Evolutionary conservation across 64 coral and sea anemone species (phyloP), one percentile per base, ranked within the genome.

Genomic region (Montipora foliosa): DNA sequence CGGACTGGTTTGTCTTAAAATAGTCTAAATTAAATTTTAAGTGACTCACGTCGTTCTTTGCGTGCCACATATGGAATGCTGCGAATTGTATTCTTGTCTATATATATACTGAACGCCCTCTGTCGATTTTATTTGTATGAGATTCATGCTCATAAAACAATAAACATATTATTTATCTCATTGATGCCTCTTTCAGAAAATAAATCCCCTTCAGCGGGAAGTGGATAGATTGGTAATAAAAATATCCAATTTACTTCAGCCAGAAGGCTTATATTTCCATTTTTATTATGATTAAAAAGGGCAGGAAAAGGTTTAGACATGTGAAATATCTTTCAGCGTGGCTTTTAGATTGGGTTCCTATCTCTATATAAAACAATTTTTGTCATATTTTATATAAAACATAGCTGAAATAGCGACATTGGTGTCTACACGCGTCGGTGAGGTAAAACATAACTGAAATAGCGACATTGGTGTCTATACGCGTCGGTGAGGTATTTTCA

Each of bases 271-370:
- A 37, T 37, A 2, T 37, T 37, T 37, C 37, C 37, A 37, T 37
- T 37, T 37, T 37, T 37, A 37, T 37, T 37, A 37, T 37, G 37
- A 37, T 37, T 37, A 37, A 37, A 37, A 37, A 37, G 37, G 37
- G 37, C 37, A 37, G 37, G 74, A 76, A 76, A 76, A 15, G 2
- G 52, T 55, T 3, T 15, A 48, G 44, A 7, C 44, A 5, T 86
- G 44, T 47, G 17, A 37, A 86, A 86, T 72, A 86, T 86, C 82
- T 70, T 86, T 86, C 82, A 86, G 47, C 82, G 47, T 50, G 62
- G 13, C n/a, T 0, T 20, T 47, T 13, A 86, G 47, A 19, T 71
- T 69, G 44, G 45, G 3, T 86, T 69, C 7, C 9, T 78, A 72
- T 86, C 16, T 47, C 19, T 19, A 25, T 19, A 11, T 47, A 5